Evolutionary conservation across 2,113 vertebrate species (phyloP).

Genomic region (Cyprinodon variegatus): DNA sequence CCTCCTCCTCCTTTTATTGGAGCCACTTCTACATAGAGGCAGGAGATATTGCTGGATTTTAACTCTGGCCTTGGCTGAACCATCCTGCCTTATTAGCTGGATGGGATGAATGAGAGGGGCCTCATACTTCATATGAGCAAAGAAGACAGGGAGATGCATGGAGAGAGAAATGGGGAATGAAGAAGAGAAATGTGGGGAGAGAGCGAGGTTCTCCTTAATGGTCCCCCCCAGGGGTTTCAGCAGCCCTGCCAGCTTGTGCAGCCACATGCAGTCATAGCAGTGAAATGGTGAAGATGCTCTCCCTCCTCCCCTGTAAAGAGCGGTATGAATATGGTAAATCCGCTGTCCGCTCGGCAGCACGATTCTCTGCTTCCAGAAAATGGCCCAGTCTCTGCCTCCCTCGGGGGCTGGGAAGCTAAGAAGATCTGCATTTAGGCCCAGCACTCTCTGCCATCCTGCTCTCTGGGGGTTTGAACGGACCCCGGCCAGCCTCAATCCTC

Average conservation of each 20-base stretch:
- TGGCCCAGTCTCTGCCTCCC: constrained; percentile 67
- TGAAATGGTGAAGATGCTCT: constrained; percentile 73
- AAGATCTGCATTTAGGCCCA: constrained; percentile 76
- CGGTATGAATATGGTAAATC: constrained; percentile 81
- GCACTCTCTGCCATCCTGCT: constrained; percentile 62
- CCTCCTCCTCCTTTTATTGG: constrained; percentile 31
- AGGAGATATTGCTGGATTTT: constrained; percentile 58
- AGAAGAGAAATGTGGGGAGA: constrained; percentile 55
- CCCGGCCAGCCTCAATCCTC: constrained; percentile 51
- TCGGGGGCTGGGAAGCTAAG: constrained; percentile 71
- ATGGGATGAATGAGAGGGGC: constrained; percentile 63
- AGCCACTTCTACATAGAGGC: constrained; percentile 54
- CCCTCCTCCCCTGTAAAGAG: constrained; percentile 63
- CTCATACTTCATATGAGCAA: constrained; percentile 59
- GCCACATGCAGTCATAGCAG: constrained; percentile 58
- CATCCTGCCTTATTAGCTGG: constrained; percentile 65
- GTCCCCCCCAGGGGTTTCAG: constrained; percentile 71
- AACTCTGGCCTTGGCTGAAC: constrained; percentile 68
- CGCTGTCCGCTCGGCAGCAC: constrained; percentile 73
- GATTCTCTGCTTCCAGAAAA: constrained; percentile 77
- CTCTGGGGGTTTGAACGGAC: constrained; percentile 66
- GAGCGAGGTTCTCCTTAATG: constrained; percentile 73
- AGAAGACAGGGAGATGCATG: constrained; percentile 41
- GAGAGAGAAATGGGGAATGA: constrained; percentile 37
- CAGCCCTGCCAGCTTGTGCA: constrained; percentile 48